Evolutionary conservation across 2,797 vertebrate genomes (phyloP).

Genomic region (Chaunax sp.): DNA sequence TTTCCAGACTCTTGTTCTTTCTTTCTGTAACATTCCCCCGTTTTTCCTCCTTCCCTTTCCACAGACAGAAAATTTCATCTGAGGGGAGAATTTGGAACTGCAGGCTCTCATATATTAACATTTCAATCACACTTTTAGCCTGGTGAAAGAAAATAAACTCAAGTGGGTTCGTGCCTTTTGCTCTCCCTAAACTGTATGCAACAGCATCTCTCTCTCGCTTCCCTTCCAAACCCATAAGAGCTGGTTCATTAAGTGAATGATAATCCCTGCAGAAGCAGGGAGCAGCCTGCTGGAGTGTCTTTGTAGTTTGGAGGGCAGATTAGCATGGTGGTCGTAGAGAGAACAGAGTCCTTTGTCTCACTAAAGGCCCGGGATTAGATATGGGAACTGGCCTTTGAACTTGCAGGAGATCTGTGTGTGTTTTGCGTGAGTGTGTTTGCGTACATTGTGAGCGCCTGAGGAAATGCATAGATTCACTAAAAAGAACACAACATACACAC

Average conservation of each 20-base stretch:
- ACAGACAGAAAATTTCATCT: conserved; percentile 62
- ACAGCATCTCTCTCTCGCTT: conserved; percentile 50
- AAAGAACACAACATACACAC: neutral
- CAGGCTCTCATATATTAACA: conserved; percentile 72
- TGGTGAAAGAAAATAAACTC: conserved; percentile 73
- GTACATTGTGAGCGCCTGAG: neutral
- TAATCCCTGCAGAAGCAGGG: conserved; percentile 77
- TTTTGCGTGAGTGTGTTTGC: conserved; percentile 28
- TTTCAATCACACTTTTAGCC: conserved; percentile 76
- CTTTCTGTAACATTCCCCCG: conserved; percentile 44
- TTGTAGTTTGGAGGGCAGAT: conserved; percentile 79
- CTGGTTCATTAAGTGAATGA: conserved; percentile 76
- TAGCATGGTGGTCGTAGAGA: conserved; percentile 70
- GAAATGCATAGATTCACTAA: conserved; percentile 1
- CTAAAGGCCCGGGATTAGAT: conserved; percentile 74
- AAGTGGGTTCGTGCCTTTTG: conserved; percentile 75
- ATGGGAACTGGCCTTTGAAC: conserved; percentile 62
- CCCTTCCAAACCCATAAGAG: conserved; percentile 57
- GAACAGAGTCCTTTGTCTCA: conserved; percentile 77
- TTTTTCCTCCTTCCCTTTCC: conserved; percentile 37
- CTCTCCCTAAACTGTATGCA: conserved; percentile 67
- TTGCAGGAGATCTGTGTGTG: conserved; percentile 50
- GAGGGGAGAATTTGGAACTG: conserved; percentile 54
- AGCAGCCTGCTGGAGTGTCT: conserved; percentile 65
- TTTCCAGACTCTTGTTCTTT: conserved; percentile 40